Evolutionary conservation across 2,888 invertebrate genomes (phyloP), one percentile per base, ranked within the genome.

Genomic region (Eristalis tenax): DNA sequence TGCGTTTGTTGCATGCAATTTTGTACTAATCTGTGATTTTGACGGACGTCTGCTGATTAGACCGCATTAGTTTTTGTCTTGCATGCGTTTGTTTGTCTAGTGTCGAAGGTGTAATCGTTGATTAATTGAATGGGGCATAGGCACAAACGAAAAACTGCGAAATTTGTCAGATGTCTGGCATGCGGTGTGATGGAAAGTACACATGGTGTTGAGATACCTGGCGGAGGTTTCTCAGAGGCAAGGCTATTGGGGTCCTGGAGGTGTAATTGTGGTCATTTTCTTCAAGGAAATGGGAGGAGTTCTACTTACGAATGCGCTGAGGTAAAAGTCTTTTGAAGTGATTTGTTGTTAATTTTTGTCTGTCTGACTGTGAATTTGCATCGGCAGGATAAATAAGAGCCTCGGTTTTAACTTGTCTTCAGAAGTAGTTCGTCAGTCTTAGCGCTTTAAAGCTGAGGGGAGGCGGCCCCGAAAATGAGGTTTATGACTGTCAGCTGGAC

Each of bases 71-170:
- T 83, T 87, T 83, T 83, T 73, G 83, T 83, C 87, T 83, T 57
- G 8, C 26, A 6, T 66, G 8, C 80, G 71, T 87, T 80, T 87
- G 87, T 83, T 87, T 87, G 75, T 40, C 83, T 80, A 68, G 76
- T 86, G 86, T 83, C 73, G 87, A 80, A 83, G 83, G 83, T 87
- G 87, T 83, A 87, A 83, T 80, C 64, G 23, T 80, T 87, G 87
- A 87, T 83, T 80, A 80, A 83, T 87, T 87, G 79, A 79, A 71
- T 57, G 71, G 79, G 71, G 83, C 68, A 83, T 71, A 43, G 70
- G 50, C 61, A 64, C 1, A 76, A 75, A 79, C 71, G 71, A 59
- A 59, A 71, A 83, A 63, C 18, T 18, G 8, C 18, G 38, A 68
- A 73, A 79, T 87, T 75, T 43, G 63, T 75, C 77, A 74, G 22